Evolutionary conservation across 1,140 invertebrate genomes (phyloP).

Genomic region (Chironomus striatipennis): DNA sequence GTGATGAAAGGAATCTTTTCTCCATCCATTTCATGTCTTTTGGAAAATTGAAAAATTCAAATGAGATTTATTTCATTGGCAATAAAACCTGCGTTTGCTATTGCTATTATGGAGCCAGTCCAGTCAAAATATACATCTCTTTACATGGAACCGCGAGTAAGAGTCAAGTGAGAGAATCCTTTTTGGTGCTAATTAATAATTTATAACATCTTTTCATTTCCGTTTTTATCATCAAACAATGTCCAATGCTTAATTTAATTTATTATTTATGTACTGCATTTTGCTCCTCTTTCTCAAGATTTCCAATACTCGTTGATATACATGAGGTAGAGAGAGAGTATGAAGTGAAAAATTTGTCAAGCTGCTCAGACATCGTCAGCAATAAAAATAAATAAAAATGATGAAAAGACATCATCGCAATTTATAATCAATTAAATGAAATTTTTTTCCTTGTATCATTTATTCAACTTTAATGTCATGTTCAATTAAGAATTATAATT

Average conservation of each 20-base stretch:
- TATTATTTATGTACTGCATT: neutral
- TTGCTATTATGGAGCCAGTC: neutral
- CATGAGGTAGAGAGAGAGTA: neutral
- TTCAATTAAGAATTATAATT: constrained; percentile 10
- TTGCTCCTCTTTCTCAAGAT: too few relatives aligned
- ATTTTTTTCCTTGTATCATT: neutral
- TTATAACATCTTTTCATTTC: neutral
- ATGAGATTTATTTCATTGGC: neutral
- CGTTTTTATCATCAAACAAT: neutral
- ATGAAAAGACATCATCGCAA: neutral
- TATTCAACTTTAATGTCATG: constrained; percentile 8
- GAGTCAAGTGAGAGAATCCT: neutral
- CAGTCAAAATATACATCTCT: neutral
- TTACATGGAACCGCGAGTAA: neutral
- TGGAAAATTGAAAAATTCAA: neutral
- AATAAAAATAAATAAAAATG: neutral
- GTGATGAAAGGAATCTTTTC: neutral
- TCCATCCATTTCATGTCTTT: neutral
- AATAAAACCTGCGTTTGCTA: neutral
- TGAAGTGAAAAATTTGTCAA: neutral
- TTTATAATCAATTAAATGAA: neutral
- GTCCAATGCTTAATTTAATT: neutral
- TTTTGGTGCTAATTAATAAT: neutral
- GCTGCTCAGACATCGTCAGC: neutral
- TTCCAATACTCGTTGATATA: too few relatives aligned